Conservation (phyloP, 1,140 invertebrate genomes). For the Tetramorium parvispinum region DNA sequence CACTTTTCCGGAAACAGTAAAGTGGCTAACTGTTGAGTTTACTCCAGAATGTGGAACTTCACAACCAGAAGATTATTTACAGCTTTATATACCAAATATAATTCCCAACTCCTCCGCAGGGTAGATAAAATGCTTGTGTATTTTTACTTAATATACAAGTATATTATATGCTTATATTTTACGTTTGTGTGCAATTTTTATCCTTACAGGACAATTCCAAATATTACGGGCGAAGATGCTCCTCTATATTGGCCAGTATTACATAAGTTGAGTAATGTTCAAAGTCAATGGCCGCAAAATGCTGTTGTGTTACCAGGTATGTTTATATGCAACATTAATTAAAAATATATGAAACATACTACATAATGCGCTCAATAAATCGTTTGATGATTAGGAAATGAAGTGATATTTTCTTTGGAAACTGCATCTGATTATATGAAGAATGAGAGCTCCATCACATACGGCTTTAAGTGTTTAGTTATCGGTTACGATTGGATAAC, state of each 20-base stretch:
- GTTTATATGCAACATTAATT: constrained; percentile 42
- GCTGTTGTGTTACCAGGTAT: constrained; percentile 94
- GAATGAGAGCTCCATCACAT: constrained; percentile 94
- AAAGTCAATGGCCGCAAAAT: constrained; percentile 94
- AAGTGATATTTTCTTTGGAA: constrained; percentile 97
- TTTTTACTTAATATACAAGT: neutral
- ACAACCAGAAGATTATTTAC: constrained; percentile 96
- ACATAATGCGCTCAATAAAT: neutral
- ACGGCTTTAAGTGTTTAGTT: constrained; percentile 96
- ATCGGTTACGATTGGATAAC: constrained; percentile 95
- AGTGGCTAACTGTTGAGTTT: constrained; percentile 97
- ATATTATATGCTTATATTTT: constrained; percentile 6
- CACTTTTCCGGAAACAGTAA: constrained; percentile 94
- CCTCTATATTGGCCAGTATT: constrained; percentile 90
- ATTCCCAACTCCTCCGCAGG: constrained; percentile 66
- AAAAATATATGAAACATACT: neutral
- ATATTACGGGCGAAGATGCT: constrained; percentile 74
- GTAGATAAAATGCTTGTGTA: constrained; percentile 65
- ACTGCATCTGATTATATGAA: constrained; percentile 98
- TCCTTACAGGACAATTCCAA: constrained; percentile 64
- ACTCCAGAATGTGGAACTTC: constrained; percentile 96
- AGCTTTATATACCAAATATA: constrained; percentile 92
- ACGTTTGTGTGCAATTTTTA: constrained; percentile 14
- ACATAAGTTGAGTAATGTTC: constrained; percentile 88
- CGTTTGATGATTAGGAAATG: constrained; percentile 89